A percentile compares a stretch with the other conserved stretches of the same genome.
phyloP scores from a whole-genome alignment of 2,888 invertebrate species.

The Zygogramma bicolorata region DNA sequence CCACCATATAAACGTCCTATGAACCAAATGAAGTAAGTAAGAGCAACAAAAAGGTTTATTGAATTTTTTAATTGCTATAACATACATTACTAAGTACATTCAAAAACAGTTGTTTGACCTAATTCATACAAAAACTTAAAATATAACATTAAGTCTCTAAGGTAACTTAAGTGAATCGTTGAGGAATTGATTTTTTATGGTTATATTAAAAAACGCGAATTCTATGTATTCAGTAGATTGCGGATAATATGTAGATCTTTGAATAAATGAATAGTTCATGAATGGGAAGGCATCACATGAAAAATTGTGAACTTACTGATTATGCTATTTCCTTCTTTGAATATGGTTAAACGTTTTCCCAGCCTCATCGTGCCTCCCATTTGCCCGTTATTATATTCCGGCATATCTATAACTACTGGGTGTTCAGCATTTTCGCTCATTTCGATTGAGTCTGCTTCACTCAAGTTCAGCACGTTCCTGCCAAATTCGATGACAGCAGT shows the following conservation, averaged over 20 bases:
- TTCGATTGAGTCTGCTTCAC: constrained; percentile 86
- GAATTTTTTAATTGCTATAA: too few species aligned
- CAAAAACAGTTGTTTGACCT: too few species aligned
- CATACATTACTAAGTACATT: too few species aligned
- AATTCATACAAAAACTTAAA: too few species aligned
- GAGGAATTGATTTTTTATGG: too few species aligned
- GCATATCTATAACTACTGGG: constrained; percentile 97
- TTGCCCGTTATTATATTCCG: constrained; percentile 93
- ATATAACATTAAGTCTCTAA: too few species aligned
- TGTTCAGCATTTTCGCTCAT: constrained; percentile 72
- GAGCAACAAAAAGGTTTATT: too few species aligned
- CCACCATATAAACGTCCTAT: constrained; percentile 82
- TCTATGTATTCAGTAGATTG: too few species aligned
- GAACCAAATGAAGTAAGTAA: constrained; percentile 44
- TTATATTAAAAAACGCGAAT: too few species aligned
- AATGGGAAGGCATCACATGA: not conserved
- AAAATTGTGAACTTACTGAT: constrained; percentile 71
- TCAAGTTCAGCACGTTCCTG: constrained; percentile 82
- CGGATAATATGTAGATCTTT: too few species aligned
- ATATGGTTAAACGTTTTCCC: constrained; percentile 90
- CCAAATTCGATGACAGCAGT: constrained; percentile 96
- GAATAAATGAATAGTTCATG: too few species aligned
- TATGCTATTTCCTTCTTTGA: constrained; percentile 72
- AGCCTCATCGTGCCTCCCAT: constrained; percentile 97
- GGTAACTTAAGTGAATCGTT: too few species aligned